Conservation (phyloP, 2,797 vertebrate genomes). For the Hipposideros larvatus region DNA sequence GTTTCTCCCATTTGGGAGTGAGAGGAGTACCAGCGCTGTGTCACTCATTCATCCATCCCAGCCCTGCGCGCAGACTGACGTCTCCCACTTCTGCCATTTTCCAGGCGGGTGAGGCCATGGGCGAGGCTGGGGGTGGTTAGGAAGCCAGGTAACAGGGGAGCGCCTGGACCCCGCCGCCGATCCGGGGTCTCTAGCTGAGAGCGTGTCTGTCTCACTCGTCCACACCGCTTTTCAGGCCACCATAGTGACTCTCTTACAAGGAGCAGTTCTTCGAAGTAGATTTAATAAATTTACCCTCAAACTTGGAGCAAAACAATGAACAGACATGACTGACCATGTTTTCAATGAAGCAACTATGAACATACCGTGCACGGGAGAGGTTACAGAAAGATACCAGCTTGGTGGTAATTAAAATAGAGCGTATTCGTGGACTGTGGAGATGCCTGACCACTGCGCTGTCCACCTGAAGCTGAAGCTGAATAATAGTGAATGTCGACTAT, state of each 20-base stretch:
- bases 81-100: fast-evolving
- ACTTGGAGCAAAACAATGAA: neutral
- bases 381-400: neutral
- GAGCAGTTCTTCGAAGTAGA: too few relatives aligned
- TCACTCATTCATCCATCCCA: neutral
- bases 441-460: too few relatives aligned
- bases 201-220: neutral
- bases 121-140: fast-evolving
- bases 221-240: neutral
- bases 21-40: neutral
- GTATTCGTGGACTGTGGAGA: neutral
- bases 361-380: neutral
- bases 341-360: neutral
- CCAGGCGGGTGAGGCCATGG: fast-evolving
- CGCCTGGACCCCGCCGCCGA: fast-evolving
- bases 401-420: neutral
- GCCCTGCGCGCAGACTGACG: too few relatives aligned
- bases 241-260: too few relatives aligned
- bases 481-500: too few relatives aligned
- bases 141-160: too few relatives aligned
- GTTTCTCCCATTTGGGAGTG: neutral
- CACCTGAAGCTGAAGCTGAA: too few relatives aligned
- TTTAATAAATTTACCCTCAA: too few relatives aligned
- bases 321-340: fast-evolving
- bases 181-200: neutral